phyloP scores from a whole-genome alignment of 2,113 vertebrate genomes.

The Embiotoca jacksoni region DNA sequence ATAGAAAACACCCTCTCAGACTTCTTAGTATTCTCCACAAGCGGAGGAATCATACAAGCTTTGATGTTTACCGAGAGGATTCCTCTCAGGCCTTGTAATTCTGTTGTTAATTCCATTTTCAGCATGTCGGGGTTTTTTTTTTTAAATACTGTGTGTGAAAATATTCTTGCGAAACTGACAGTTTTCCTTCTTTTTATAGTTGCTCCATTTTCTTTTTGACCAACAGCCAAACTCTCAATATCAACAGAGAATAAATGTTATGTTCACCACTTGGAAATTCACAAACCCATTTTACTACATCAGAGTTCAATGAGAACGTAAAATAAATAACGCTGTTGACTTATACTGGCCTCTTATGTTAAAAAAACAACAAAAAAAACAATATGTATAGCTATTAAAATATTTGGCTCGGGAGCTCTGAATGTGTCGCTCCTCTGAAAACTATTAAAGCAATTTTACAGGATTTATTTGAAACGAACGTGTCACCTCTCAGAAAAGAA shows the following conservation, averaged over 20 bases:
- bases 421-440: neutral
- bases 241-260: constrained; percentile 60
- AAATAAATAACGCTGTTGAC: constrained; percentile 20
- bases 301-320: constrained; percentile 3
- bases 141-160: constrained; percentile 8
- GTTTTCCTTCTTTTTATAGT: constrained; percentile 46
- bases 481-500: constrained; percentile 5
- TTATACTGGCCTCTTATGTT: constrained; percentile 2
- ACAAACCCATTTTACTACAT: constrained; percentile 28
- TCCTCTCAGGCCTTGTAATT: constrained; percentile 49
- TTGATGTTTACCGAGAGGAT: constrained; percentile 67
- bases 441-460: constrained; percentile 7
- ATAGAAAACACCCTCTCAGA: constrained; percentile 41
- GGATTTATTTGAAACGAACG: constrained; percentile 16
- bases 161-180: constrained; percentile 21
- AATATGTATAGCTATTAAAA: too few species aligned
- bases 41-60: constrained; percentile 40
- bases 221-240: constrained; percentile 46
- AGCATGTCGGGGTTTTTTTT: constrained; percentile 20
- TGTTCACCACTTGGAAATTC: constrained; percentile 31
- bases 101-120: constrained; percentile 48
- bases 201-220: constrained; percentile 50
- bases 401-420: neutral
- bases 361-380: neutral
- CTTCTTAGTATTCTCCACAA: constrained; percentile 37